Evolutionary conservation across 1,140 invertebrate species (phyloP).

Genomic region (Macrotrachela quadricornifera): DNA sequence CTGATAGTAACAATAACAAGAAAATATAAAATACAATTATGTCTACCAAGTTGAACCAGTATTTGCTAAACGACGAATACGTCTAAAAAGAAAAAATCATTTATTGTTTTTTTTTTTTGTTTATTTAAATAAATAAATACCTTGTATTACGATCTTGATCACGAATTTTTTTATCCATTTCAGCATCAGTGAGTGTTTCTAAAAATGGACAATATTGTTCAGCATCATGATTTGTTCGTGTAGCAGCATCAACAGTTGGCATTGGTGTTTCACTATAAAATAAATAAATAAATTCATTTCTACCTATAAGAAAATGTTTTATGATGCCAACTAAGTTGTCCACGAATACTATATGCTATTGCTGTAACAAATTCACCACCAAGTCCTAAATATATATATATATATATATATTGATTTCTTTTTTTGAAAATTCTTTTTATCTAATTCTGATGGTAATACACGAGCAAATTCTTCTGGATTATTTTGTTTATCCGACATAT

Average conservation of each 20-base stretch:
- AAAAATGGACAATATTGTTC: conserved; percentile 95
- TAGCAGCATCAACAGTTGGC: conserved; percentile 52
- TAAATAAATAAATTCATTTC: too few species aligned
- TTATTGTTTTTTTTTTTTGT: too few species aligned
- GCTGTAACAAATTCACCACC: conserved; percentile 97
- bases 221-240: conserved; percentile 43
- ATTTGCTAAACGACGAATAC: conserved; percentile 7
- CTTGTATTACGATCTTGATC: conserved; percentile 96
- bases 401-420: too few species aligned
- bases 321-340: conserved; percentile 89
- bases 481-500: conserved; percentile 92
- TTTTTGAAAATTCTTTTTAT: too few species aligned
- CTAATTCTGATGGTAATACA: conserved; percentile 83
- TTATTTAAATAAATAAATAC: too few species aligned
- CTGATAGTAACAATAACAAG: too few species aligned
- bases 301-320: conserved; percentile 43
- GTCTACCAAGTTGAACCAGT: conserved; percentile 2
- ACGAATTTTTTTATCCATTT: conserved; percentile 99
- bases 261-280: conserved; percentile 83
- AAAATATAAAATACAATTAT: too few species aligned
- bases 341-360: conserved; percentile 87
- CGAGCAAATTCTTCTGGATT: conserved; percentile 91
- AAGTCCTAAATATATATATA: too few species aligned
- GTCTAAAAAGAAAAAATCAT: too few species aligned
- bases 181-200: conserved; percentile 91